Percentiles rank a stretch among this genome's conserved stretches.
Evolutionary conservation across 2,888 invertebrate species (phyloP).

Genomic region (Barypeithes pellucidus): DNA sequence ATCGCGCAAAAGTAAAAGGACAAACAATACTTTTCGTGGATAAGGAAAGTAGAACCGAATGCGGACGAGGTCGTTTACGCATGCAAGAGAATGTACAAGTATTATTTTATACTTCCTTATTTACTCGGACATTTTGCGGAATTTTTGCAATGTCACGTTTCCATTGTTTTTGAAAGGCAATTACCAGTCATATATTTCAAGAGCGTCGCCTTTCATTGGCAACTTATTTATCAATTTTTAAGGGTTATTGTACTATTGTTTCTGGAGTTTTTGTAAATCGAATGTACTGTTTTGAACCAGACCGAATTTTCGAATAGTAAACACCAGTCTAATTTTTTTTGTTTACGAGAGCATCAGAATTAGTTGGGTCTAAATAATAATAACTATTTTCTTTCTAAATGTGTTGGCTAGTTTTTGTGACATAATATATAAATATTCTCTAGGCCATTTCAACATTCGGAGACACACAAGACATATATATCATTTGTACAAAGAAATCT

Average conservation of each 20-base stretch:
- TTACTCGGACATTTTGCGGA: conserved; percentile 33
- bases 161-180: conserved; percentile 32
- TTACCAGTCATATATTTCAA: conserved; percentile 16
- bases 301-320: too few species aligned
- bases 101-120: conserved; percentile 36
- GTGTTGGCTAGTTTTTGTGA: too few species aligned
- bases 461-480: too few species aligned
- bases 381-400: too few species aligned
- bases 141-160: conserved; percentile 46
- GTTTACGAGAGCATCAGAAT: too few species aligned
- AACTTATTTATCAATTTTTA: background rate
- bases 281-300: too few species aligned
- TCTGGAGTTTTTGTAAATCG: background rate
- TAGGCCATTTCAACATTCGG: too few species aligned
- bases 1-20: conserved; percentile 52
- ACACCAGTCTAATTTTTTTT: too few species aligned
- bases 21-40: conserved; percentile 44
- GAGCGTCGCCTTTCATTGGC: conserved; percentile 8
- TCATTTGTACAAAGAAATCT: too few species aligned
- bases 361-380: too few species aligned
- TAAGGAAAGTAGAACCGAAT: conserved; percentile 51
- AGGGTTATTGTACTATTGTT: conserved; percentile 1
- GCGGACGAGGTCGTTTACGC: conserved; percentile 48
- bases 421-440: too few species aligned
- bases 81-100: conserved; percentile 46